These are phyloP conservation scores for Formicarius rufipectus DNA, from an alignment of 2,113 vertebrate species.

Conservation along the genomic window DNA sequence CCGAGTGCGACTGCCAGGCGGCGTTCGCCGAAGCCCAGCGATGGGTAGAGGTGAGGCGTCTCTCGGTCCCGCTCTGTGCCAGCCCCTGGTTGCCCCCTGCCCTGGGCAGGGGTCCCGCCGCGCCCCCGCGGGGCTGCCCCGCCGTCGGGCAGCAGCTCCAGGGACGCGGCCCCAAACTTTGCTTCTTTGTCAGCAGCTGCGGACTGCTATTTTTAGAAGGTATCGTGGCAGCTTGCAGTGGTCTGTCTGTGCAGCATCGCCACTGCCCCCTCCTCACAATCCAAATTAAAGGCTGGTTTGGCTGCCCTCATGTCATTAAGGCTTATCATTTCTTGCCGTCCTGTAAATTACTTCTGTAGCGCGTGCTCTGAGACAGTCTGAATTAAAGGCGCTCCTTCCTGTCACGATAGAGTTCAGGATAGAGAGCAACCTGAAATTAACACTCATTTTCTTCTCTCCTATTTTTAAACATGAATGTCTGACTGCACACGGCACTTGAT, in stretches of 20 bases:
- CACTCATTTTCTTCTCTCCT: neutral
- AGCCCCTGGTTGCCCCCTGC: neutral
- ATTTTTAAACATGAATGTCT: neutral
- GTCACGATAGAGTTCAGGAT: neutral
- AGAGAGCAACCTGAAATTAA: neutral
- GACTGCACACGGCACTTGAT: accelerated
- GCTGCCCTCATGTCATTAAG: neutral
- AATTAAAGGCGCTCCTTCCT: neutral
- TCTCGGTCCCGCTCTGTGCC: no score
- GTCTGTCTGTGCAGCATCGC: neutral
- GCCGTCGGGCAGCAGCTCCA: neutral
- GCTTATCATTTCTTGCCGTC: neutral
- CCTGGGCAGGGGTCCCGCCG: neutral
- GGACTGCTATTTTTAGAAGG: neutral
- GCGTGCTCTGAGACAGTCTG: neutral
- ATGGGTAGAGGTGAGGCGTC: slow-evolving; percentile 88
- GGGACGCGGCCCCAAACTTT: neutral
- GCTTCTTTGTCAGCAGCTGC: neutral
- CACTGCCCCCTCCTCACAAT: neutral
- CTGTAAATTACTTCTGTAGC: neutral
- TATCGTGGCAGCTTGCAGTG: neutral
- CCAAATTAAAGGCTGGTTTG: neutral
- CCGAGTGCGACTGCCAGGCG: slow-evolving; percentile 69
- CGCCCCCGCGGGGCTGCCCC: neutral
- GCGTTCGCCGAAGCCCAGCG: slow-evolving; percentile 85